phyloP scores from a whole-genome alignment of 2,888 invertebrate species.

The Drosophila nr. fundita region DNA sequence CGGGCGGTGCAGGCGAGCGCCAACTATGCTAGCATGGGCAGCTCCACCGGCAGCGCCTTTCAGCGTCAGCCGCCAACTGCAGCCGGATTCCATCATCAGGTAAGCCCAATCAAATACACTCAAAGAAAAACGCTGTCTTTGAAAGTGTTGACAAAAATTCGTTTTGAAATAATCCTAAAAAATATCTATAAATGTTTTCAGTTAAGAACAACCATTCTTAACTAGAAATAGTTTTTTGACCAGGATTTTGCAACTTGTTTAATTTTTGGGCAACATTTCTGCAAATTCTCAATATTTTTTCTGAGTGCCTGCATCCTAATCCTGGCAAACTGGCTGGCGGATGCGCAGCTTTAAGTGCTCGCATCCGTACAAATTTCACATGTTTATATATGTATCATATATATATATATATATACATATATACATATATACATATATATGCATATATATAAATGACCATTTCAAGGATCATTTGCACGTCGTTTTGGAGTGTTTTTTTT shows the following conservation, averaged over 20 bases:
- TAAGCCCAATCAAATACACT: constrained; percentile 39
- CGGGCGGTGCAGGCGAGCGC: constrained; percentile 71
- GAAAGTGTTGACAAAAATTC: neutral
- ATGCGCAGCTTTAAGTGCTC: constrained; percentile 2
- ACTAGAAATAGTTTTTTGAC: neutral
- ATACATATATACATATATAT: constrained; percentile 25
- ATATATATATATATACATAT: constrained; percentile 19
- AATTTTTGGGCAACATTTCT: neutral
- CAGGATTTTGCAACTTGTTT: neutral
- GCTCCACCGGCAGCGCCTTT: constrained; percentile 82
- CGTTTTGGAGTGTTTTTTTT: constrained; percentile 70
- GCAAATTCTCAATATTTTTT: neutral
- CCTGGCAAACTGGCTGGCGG: constrained; percentile 5
- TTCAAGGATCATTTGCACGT: constrained; percentile 77
- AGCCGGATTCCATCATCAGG: constrained; percentile 83
- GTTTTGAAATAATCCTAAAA: neutral
- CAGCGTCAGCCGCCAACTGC: constrained; percentile 78
- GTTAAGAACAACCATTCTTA: neutral
- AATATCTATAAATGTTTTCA: neutral
- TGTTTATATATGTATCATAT: neutral
- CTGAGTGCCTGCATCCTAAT: neutral
- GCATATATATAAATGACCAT: constrained; percentile 18
- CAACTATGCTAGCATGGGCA: constrained; percentile 80
- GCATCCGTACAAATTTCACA: constrained; percentile 4
- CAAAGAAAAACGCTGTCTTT: neutral